Base-by-base conservation (phyloP, 2,113 vertebrate species). In the Pseudonaja textilis region DNA sequence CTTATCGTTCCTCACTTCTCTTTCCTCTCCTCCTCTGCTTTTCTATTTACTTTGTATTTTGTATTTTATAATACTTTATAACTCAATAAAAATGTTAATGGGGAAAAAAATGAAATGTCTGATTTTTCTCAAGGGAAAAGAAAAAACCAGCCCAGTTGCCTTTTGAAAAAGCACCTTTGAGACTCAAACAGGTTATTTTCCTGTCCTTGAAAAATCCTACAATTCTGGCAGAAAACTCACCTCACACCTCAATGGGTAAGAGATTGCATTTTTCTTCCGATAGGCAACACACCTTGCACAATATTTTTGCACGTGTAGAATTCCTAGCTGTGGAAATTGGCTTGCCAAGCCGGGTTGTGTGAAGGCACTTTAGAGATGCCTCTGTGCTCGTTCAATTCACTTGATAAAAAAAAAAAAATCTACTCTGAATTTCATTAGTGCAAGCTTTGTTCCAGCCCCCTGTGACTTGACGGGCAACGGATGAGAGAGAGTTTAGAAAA, bases 401-500 rank as follows among this genome's bases (percentile, higher is more conserved):
- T 50, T 34, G 45, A 52, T 52, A n/a, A 50, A n/a, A n/a, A n/a
- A n/a, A n/a, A n/a, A 52, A 34, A 50, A 14, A 18, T 34, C 10
- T 12, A 25, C 54, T 14, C 14, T 39, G 20, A 39, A 25, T n/a
- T 23, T 29, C 64, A 23, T 26, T 74, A 1, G 3, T 47, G 22
- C 59, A 74, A 23, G 3, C n/a, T 81, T 26, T 34, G n/a, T 20
- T 81, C 69, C 69, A 81, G 69, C 34, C 34, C 16, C 23, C 22
- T 87, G 5, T 11, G 5, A 59, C 23, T 26, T 20, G 1, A 81
- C 0, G 0, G 52, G 5, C 20, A 8, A 16, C 42, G 0, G 25
- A 50, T 23, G 4, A 22, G 9, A 23, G 16, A 42, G 34, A 20
- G 6, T 39, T 39, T 81, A 39, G n/a, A 81, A 81, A 39, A 81